Conservation (phyloP, 2,113 vertebrate genomes). For the Ceyx cyanopectus region DNA sequence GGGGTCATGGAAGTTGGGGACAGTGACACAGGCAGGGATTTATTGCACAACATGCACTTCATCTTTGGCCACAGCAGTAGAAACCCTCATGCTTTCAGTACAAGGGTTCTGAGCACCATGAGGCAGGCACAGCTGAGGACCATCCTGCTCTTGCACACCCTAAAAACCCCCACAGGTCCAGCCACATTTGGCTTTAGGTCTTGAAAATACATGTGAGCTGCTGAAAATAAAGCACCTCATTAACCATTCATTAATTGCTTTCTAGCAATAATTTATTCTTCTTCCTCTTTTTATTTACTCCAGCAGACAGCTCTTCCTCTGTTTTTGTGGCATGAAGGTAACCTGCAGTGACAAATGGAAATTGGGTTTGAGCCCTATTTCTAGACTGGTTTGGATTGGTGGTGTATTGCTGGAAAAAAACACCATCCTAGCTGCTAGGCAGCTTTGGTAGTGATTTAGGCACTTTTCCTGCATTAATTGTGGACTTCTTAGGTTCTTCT, state of each 20-base stretch:
- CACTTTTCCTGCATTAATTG: neutral
- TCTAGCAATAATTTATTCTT: neutral
- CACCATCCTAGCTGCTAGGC: neutral
- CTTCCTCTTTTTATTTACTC: neutral
- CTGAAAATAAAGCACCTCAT: neutral
- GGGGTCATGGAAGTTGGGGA: neutral
- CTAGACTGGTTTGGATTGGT: neutral
- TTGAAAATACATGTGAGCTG: neutral
- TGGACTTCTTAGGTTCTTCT: neutral
- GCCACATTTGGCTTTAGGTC: neutral
- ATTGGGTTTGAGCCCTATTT: constrained; percentile 10
- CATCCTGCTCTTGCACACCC: neutral
- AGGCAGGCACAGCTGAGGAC: neutral
- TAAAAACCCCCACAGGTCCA: neutral
- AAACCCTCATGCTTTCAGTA: neutral
- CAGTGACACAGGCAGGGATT: neutral
- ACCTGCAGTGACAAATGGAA: neutral
- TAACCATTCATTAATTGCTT: constrained; percentile 9
- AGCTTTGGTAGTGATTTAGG: neutral
- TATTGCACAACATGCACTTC: neutral
- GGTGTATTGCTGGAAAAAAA: neutral
- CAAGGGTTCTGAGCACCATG: neutral
- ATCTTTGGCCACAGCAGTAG: neutral
- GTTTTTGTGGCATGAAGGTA: neutral
- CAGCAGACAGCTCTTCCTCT: neutral